Evolutionary conservation across 1,140 invertebrate species (phyloP).

Genomic region (Drosophila sproati): DNA sequence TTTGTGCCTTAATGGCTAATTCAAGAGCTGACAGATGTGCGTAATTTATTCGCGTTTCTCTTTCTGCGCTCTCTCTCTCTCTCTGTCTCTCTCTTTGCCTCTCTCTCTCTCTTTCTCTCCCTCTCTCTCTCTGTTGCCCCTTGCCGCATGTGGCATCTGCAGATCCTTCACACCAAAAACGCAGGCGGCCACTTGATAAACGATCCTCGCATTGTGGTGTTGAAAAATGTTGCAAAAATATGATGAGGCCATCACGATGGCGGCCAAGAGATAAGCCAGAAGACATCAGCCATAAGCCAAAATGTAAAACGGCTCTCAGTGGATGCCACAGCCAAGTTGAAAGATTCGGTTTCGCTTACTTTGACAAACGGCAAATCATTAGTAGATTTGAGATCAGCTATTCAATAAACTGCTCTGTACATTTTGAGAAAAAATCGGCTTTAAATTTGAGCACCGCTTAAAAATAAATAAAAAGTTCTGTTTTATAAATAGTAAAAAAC

Average conservation of each 20-base stretch:
- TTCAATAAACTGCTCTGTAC: neutral
- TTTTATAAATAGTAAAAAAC: too few species aligned
- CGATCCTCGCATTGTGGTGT: constrained; percentile 72
- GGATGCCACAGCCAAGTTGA: neutral
- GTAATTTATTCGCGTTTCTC: constrained; percentile 78
- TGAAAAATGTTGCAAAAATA: constrained; percentile 77
- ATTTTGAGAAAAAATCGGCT: neutral
- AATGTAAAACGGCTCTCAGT: neutral
- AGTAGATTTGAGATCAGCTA: neutral
- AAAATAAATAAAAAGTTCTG: neutral
- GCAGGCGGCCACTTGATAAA: constrained; percentile 61
- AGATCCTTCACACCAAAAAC: constrained; percentile 38
- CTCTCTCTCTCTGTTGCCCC: constrained; percentile 9
- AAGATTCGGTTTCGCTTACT: constrained; percentile 9
- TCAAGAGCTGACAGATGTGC: constrained; percentile 84
- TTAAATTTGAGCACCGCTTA: neutral
- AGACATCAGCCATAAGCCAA: constrained; percentile 16
- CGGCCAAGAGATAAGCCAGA: constrained; percentile 46
- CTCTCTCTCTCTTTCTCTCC: constrained; percentile 16
- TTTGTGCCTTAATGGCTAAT: constrained; percentile 84
- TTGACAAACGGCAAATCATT: constrained; percentile 28
- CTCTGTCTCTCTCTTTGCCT: constrained; percentile 11
- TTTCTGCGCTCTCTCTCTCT: constrained; percentile 41
- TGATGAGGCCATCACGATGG: constrained; percentile 81
- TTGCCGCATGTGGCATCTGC: neutral